phyloP scores from a whole-genome alignment of 35 echinoderm and acorn worm genomes.

The Lytechinus variegatus region DNA sequence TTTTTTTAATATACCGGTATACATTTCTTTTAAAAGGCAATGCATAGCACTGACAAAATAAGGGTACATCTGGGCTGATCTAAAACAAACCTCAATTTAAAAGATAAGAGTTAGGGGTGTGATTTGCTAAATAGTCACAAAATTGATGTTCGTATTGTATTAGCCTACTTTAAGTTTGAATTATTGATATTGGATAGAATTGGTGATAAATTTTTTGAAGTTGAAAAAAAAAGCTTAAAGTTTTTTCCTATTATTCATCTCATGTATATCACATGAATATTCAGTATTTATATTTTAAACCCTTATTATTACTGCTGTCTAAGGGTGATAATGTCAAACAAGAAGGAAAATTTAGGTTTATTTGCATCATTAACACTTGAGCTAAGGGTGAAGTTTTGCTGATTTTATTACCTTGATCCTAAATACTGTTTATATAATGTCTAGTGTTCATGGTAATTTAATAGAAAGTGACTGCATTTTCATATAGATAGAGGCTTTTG shows the following conservation, averaged over 20 bases:
- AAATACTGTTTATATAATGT: not conserved
- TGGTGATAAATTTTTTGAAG: no score
- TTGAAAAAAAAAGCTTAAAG: no score
- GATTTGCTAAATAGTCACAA: no score
- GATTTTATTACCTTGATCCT: not conserved
- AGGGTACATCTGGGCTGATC: no score
- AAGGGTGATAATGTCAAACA: not conserved
- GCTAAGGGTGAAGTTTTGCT: not conserved
- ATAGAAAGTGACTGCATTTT: conserved; percentile 2
- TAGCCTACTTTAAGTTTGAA: no score
- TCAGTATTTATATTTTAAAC: not conserved
- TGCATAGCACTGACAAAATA: not conserved
- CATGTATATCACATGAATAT: not conserved
- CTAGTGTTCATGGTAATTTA: not conserved
- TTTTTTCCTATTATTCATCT: not conserved
- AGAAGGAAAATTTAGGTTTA: not conserved
- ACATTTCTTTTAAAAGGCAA: not conserved
- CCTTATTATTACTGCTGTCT: no score
- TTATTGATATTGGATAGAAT: not conserved
- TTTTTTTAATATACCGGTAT: no score
- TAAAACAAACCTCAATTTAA: no score
- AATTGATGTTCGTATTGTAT: no score
- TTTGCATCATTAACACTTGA: not conserved
- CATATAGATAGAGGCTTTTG: not conserved
- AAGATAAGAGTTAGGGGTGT: no score